Base-by-base conservation (phyloP, 92 coral and sea anemone genomes). In the Isaurus tuberculatus region DNA sequence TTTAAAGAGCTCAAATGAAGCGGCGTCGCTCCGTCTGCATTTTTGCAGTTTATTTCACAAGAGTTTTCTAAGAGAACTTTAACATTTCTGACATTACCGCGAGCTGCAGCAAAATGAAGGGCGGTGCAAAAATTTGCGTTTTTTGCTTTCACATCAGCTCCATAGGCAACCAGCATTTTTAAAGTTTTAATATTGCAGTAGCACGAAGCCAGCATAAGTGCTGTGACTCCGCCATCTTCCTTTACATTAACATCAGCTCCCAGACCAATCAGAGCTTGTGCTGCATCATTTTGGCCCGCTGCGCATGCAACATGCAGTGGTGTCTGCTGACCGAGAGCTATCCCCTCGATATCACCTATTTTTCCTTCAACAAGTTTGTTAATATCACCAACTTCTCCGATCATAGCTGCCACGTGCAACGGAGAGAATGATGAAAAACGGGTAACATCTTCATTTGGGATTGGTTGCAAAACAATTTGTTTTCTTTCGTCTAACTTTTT, bases 241-340 rank as follows among this genome's bases (percentile, higher is more conserved):
- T 82, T 70, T 16, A 87, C 83, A 70, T 93, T 91, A 8, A 91
- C 89, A 27, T 91, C 86, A 15, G 94, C 94, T 2, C 90, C 90
- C 30, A 85, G 92, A 29, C 73, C 40, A 33, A 91, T 88, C 57
- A 93, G 80, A 23, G 82, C 73, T 37, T 84, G 88, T 31, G 85
- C 84, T 30, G 73, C 81, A 4, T 86, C 91, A 8, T 28, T 63
- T 26, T 86, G 88, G 11, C 87, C 91, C 13, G 94, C 87, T 11
- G 97, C 91, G 89, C 97, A 93, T 86, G 97, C 97, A 84, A 90
- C 53, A 25, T 86, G 55, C 4, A 93, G 89, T 37, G 94, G 97
- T 26, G 97, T 87, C 53, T 84, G 91, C 91, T 79, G 90, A 36
- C 91, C 92, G 1, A 43, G 53, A 30, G 97, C 87, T 32, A 31